Conservation (phyloP, 2,113 vertebrate genomes). For the Oreochromis aureus region DNA sequence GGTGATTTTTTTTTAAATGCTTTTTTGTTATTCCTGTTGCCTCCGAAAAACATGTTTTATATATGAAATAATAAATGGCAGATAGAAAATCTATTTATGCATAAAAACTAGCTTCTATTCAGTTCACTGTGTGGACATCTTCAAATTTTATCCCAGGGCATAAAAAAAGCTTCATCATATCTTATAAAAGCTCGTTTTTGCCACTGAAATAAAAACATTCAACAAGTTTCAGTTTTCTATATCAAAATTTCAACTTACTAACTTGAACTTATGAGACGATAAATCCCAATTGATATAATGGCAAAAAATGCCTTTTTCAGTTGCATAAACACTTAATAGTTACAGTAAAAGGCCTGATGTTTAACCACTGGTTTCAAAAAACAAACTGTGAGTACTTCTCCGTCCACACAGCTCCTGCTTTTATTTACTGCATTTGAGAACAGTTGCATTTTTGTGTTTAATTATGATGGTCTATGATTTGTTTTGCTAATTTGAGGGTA, state of each 20-base stretch:
- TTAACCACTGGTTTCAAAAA: background rate
- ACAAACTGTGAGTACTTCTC: background rate
- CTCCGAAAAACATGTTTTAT: background rate
- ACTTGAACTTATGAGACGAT: background rate
- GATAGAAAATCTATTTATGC: background rate
- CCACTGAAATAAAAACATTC: background rate
- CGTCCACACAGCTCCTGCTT: constrained; percentile 9
- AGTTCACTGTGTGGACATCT: background rate
- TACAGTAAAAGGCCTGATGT: background rate
- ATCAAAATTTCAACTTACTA: background rate
- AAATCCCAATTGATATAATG: background rate
- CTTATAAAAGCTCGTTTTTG: background rate
- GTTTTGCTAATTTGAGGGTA: background rate
- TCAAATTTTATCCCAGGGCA: background rate
- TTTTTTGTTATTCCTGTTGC: background rate
- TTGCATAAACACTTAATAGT: background rate
- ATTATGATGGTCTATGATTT: background rate
- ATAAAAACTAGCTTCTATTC: background rate
- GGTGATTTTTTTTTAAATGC: background rate
- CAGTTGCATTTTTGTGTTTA: background rate
- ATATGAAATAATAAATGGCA: background rate
- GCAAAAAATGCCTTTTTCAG: background rate
- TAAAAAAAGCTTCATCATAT: background rate
- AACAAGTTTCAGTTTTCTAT: background rate
- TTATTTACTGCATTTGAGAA: background rate